phyloP scores from a whole-genome alignment of 1,140 invertebrate genomes.

The Stegodyphus mimosarum region DNA sequence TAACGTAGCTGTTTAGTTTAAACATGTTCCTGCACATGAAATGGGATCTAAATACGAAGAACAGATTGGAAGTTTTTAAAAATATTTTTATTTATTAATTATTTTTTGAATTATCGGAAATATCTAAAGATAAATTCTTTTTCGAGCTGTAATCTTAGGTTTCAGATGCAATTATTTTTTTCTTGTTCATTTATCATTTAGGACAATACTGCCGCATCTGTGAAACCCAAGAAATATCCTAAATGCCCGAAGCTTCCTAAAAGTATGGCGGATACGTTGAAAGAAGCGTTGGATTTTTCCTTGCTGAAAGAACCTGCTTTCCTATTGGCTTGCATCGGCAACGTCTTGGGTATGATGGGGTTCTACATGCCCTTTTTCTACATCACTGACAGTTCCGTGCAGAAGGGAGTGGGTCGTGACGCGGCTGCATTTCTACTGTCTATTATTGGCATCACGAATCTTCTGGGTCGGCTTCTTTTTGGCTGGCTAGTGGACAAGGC shows the following conservation, averaged over 20 bases:
- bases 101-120: too few relatives aligned
- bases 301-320: constrained; percentile 91
- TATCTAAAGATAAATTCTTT: too few relatives aligned
- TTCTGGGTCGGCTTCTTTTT: constrained; percentile 68
- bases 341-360: constrained; percentile 93
- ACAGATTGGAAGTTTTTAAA: too few relatives aligned
- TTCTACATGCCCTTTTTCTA: constrained; percentile 96
- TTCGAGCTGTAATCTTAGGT: too few relatives aligned
- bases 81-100: too few relatives aligned
- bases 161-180: too few relatives aligned
- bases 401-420: constrained; percentile 74
- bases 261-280: constrained; percentile 65
- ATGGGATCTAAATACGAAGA: too few relatives aligned
- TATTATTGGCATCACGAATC: constrained; percentile 72
- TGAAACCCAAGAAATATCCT: neutral
- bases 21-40: too few relatives aligned
- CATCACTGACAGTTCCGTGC: constrained; percentile 83
- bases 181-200: too few relatives aligned
- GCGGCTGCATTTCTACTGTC: constrained; percentile 90
- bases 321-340: constrained; percentile 91
- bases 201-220: too few relatives aligned
- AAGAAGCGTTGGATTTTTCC: constrained; percentile 92
- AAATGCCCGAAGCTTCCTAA: constrained; percentile 42
- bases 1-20: too few relatives aligned
- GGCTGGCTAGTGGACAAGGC: constrained; percentile 71